Conservation (phyloP, 2,888 invertebrate genomes). For the Acanthosoma haemorrhoidale region DNA sequence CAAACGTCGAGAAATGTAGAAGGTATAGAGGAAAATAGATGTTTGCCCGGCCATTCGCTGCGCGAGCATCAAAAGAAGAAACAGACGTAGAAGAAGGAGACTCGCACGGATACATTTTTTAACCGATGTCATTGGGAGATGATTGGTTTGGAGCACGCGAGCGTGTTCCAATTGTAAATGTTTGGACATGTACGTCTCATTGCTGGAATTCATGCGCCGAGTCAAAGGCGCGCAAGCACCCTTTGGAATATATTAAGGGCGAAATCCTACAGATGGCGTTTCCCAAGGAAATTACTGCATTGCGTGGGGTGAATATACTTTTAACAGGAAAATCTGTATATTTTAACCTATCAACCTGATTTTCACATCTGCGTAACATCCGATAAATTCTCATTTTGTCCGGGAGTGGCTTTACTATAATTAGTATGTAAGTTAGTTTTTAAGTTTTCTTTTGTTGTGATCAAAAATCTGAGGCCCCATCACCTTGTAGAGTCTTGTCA, state of each 20-base stretch:
- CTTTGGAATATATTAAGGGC: not conserved
- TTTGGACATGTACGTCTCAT: not conserved
- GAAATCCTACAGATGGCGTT: no score
- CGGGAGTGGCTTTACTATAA: no score
- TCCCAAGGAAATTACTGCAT: no score
- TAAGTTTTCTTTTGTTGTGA: no score
- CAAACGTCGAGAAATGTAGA: not conserved
- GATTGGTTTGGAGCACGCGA: not conserved
- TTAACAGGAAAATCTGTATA: no score
- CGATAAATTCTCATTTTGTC: no score
- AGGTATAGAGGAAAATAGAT: not conserved
- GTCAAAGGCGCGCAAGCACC: not conserved
- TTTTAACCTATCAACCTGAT: no score
- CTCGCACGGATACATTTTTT: not conserved
- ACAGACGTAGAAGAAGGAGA: not conserved
- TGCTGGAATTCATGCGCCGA: not conserved
- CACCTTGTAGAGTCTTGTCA: no score
- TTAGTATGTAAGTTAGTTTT: no score
- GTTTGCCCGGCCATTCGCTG: not conserved
- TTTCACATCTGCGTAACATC: no score
- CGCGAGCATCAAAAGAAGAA: slow-evolving; percentile 1
- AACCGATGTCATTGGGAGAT: not conserved
- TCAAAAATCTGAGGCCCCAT: no score
- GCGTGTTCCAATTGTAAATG: not conserved
- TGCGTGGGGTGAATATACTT: no score